Conservation (phyloP, 2,888 invertebrate species). For the Drosophila rubida region DNA sequence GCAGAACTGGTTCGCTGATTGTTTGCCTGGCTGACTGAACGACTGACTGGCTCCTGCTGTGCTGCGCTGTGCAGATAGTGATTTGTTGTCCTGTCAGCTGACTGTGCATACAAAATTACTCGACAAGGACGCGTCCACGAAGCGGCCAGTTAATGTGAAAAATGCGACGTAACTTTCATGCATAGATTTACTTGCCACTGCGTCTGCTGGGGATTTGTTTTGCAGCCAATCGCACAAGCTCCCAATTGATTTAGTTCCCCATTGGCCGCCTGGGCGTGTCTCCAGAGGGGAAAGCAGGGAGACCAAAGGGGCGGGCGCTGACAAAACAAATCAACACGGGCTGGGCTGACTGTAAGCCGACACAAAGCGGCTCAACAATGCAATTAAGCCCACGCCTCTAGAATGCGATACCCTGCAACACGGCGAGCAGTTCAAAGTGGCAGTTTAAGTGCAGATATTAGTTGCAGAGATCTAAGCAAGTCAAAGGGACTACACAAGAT, state of each 20-base stretch:
- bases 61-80: conserved; percentile 56
- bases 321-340: conserved; percentile 65
- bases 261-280: conserved; percentile 22
- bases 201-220: conserved; percentile 42
- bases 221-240: conserved; percentile 48
- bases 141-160: conserved; percentile 75
- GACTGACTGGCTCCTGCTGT: conserved; percentile 43
- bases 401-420: conserved; percentile 22
- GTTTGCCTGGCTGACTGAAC: too few species aligned
- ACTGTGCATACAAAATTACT: conserved; percentile 75
- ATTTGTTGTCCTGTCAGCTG: conserved; percentile 72
- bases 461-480: too few species aligned
- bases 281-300: background rate
- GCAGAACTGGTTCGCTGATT: conserved; percentile 4
- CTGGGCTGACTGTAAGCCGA: conserved; percentile 70
- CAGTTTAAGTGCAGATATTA: background rate
- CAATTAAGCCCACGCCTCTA: conserved; percentile 63
- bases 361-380: conserved; percentile 73
- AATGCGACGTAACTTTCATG: conserved; percentile 58
- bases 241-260: conserved; percentile 65
- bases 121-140: conserved; percentile 57
- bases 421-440: background rate
- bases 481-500: too few species aligned
- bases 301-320: conserved; percentile 21
- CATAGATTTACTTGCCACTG: conserved; percentile 59